phyloP scores from a whole-genome alignment of 2,797 vertebrate genomes.

The Melanotaenia trifasciata region DNA sequence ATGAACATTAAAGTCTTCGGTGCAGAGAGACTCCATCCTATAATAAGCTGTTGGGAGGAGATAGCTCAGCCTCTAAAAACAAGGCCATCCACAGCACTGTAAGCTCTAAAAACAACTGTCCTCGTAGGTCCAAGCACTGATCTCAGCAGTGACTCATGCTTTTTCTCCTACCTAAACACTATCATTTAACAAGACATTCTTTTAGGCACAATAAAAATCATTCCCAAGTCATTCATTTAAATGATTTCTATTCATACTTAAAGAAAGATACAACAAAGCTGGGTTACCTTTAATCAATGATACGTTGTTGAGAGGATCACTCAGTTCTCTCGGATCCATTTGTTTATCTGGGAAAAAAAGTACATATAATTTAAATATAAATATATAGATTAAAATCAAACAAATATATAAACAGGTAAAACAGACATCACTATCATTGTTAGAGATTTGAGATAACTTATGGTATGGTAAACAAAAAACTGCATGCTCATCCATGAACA shows the following conservation, averaged over 20 bases:
- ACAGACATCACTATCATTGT: not conserved
- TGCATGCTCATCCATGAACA: slow-evolving; percentile 40
- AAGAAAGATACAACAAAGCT: slow-evolving; percentile 8
- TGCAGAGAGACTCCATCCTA: slow-evolving; percentile 54
- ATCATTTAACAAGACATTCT: slow-evolving; percentile 12
- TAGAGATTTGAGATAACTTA: slow-evolving; percentile 5
- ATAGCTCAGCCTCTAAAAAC: slow-evolving; percentile 51
- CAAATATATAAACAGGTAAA: not conserved
- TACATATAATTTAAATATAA: slow-evolving; percentile 6
- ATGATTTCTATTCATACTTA: slow-evolving; percentile 3
- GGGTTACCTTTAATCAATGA: slow-evolving; percentile 83
- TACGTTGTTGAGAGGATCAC: slow-evolving; percentile 79
- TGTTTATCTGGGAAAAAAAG: slow-evolving; percentile 57
- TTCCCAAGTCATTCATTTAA: slow-evolving; percentile 46
- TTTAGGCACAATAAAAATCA: slow-evolving; percentile 40
- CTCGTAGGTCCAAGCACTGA: slow-evolving; percentile 33
- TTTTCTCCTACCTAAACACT: slow-evolving; percentile 17
- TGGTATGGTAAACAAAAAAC: slow-evolving; percentile 47
- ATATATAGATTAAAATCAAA: slow-evolving; percentile 19
- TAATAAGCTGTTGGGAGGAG: slow-evolving; percentile 51
- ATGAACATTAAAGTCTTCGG: slow-evolving; percentile 26
- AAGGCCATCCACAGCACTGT: slow-evolving; percentile 58
- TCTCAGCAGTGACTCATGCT: slow-evolving; percentile 61
- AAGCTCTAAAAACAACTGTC: slow-evolving; percentile 34
- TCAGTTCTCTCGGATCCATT: slow-evolving; percentile 83